phyloP scores from a whole-genome alignment of 2,797 vertebrate species.

The Xiphophorus birchmanni region DNA sequence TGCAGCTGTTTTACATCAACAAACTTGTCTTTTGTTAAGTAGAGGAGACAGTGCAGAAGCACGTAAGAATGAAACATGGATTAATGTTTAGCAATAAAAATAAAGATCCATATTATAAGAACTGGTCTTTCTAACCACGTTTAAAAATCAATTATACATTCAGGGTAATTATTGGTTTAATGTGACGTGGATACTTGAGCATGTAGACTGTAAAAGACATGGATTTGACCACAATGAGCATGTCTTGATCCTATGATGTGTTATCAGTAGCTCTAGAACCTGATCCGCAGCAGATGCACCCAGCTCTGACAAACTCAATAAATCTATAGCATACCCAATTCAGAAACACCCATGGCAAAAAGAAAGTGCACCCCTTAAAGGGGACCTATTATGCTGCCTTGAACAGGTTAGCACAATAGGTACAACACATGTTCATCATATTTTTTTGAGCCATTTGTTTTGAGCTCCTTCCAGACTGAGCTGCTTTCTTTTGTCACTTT shows the following conservation, averaged over 20 bases:
- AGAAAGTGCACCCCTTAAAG: not conserved
- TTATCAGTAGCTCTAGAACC: not conserved
- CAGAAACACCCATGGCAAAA: not conserved
- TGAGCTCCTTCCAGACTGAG: too few species aligned
- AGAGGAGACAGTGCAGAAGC: conserved; percentile 43
- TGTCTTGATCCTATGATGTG: not conserved
- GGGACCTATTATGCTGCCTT: not conserved
- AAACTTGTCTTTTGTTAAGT: conserved; percentile 56
- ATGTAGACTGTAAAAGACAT: not conserved
- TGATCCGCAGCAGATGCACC: not conserved
- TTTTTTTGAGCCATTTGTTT: too few species aligned
- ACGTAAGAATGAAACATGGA: conserved; percentile 36
- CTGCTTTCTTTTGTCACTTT: too few species aligned
- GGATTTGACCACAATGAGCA: not conserved
- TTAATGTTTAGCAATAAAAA: not conserved
- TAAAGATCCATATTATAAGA: not conserved
- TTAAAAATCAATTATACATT: not conserved
- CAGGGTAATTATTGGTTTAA: not conserved
- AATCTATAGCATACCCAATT: not conserved
- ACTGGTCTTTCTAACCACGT: not conserved
- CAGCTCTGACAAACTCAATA: not conserved
- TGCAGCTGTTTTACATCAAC: conserved; percentile 75
- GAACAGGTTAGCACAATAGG: too few species aligned
- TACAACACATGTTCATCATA: too few species aligned
- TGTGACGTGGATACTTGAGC: not conserved